Base-by-base conservation (phyloP, 2,113 vertebrate species). In the Apistogramma diplotaenia region DNA sequence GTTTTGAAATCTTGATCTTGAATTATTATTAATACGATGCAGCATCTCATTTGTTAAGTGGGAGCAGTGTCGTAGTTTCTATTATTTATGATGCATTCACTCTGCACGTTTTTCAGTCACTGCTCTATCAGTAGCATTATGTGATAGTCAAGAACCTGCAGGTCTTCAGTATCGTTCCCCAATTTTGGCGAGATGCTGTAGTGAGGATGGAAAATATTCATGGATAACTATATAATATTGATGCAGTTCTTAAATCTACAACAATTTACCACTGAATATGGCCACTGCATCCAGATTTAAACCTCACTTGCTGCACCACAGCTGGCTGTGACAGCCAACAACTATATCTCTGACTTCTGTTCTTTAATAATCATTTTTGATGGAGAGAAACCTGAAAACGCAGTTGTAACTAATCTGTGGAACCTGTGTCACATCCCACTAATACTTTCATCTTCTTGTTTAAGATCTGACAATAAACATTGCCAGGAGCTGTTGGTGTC, bases 321-420 rank as follows among this genome's bases (percentile, higher is more conserved):
- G 18, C 15, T 29, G 49, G 18, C 15, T 53, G 4, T 8, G 5
- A 12, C 43, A 58, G 8, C 27, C 16, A 23, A 25, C 9, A 51
- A 15, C 16, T 21, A 2, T 27, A 21, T 40, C 4, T 56, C 31
- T 49, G 37, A 31, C 6, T 23, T 71, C 25, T 4, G 11, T 13
- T 71, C 43, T 58, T 25, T 31, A 72, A n/a, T n/a, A 31, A 35
- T 59, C 0, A 7, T 61, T 29, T 81, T 43, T 65, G 8, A 74
- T 37, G 37, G 31, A 49, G 9, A 7, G 74, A 87, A 81, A 87
- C 74, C n/a, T 23, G 57, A 90, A 74, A 67, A 74, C 79, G 53
- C 18, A 51, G 15, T 8, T 53, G 9, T 4, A 3, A 2, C 75
- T 84, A 53, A 82, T 31, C 72, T 8, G 43, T 9, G 53, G 61